Base-by-base conservation (phyloP, 2,888 invertebrate genomes). In the Cataglyphis altisquamis region DNA sequence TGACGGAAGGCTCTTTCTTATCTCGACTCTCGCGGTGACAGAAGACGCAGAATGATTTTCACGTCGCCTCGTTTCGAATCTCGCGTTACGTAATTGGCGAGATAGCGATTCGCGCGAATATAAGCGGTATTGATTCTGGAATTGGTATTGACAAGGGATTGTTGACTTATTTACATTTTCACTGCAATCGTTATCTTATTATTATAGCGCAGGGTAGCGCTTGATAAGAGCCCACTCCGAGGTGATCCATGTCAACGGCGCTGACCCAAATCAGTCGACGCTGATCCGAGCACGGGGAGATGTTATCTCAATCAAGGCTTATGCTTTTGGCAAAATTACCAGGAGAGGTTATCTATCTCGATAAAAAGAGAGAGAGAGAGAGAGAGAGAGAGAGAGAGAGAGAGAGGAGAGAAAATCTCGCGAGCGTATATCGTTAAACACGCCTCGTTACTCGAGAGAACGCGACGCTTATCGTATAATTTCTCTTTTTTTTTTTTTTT, bases 151-250 rank as follows among this genome's bases (percentile, higher is more conserved):
- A 45, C 72, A 29, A 62, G 73, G 68, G 74, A 78, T 84, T 67
- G 21, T 78, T 63, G 67, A 86, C 87, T 89, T 90, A 90, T 90
- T 90, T 87, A 86, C 86, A 89, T 87, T 90, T 66, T 64, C 81
- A 75, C 21, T 90, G 90, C 90, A 89, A 86, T 77, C 83, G 66
- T 84, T 90, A 87, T 87, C 89, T 89, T 90, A 90, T 90, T 90
- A 88, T 89, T 90, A 84, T 85, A 87, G 88, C 83, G 78, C 82
- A 81, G 67, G 84, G 84, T 63, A 63, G 45, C 25, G 57, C 15
- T 4, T 15, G 83, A 89, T 87, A 87, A 89, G 66, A 21, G 29
- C 74, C 18, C 18, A 48, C 8, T n/a, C n/a, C 8, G 48, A 52
- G 18, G 15, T 18, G 45, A 45, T 45, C 45, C 45, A 8, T 52